Evolutionary conservation across 2,797 vertebrate genomes (phyloP).

Genomic region (Pseudomugil gertrudae): DNA sequence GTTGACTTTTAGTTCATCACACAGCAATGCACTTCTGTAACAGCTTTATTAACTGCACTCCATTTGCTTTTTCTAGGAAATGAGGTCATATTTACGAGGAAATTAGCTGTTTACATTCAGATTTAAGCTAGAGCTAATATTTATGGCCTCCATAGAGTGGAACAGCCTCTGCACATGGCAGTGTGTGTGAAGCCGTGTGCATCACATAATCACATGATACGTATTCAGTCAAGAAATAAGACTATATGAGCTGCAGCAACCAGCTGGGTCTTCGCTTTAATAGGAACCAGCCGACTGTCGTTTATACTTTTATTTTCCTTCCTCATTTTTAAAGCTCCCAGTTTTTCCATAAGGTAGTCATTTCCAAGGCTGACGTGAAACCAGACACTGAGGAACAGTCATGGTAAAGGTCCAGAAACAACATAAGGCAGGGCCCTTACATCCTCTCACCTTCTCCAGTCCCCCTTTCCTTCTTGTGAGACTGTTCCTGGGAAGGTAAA

Average conservation of each 20-base stretch:
- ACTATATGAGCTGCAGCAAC: conserved; percentile 24
- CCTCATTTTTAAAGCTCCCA: conserved; percentile 62
- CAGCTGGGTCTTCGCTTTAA: conserved; percentile 58
- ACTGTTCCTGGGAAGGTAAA: conserved; percentile 73
- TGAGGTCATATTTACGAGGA: conserved; percentile 52
- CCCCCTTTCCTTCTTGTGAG: conserved; percentile 38
- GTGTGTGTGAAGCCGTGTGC: neutral
- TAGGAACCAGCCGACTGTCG: conserved; percentile 62
- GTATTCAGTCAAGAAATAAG: conserved; percentile 49
- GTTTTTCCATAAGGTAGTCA: conserved; percentile 73
- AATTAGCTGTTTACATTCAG: conserved; percentile 63
- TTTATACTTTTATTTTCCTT: conserved; percentile 63
- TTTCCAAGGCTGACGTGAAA: conserved; percentile 74
- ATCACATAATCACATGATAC: conserved; percentile 42
- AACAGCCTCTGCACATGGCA: conserved; percentile 20
- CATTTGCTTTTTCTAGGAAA: conserved; percentile 52
- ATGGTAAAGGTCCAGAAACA: conserved; percentile 77
- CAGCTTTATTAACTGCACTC: neutral
- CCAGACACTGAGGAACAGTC: conserved; percentile 69
- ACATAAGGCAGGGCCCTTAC: conserved; percentile 60
- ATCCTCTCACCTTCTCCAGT: conserved; percentile 69
- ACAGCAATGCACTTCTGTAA: neutral
- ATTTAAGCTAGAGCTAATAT: conserved; percentile 61
- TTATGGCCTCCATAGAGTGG: conserved; percentile 41
- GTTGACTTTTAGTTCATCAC: conserved; percentile 22